Evolutionary conservation across 2,113 vertebrate genomes (phyloP), one percentile per base, ranked within the genome.

Genomic region (Chaetodon trifascialis): DNA sequence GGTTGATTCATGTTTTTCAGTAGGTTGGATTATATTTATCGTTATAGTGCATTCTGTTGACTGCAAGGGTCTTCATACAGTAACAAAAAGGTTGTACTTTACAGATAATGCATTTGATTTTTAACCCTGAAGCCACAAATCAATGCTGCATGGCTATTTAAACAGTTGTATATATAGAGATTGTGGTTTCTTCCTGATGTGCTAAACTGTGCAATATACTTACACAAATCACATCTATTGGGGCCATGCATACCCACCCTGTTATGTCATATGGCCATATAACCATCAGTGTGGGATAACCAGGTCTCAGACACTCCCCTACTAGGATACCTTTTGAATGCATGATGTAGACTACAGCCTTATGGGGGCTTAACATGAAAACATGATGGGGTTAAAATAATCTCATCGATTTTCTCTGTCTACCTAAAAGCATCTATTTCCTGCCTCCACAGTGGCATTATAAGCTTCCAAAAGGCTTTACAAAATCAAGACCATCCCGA

Each of bases 351-450:
- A 79, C 40, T 36, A 82, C 65, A 65, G 16, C 63, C 67, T 73
- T 76, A 49, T 76, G 21, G 49, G 8, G 62, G 38, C 17, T 82
- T 80, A 82, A 69, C 59, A 62, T 87, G 23, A 76, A 87, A 83
- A 82, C 16, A 5, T 66, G 0, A 64, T 44, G 54, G 72, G 52
- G 74, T 72, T 79, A 67, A 72, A 79, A 75, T 56, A 65, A 83
- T 85, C 5, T 36, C 67, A 82, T 87, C 83, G 79, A 85, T 83
- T 83, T 74, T 4, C 69, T 77, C 63, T 42, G 15, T 88, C 58
- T 23, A 73, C 73, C 67, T 58, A 74, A 71, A 71, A 60, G 42
- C 47, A 78, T 79, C n/a, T 59, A 66, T 72, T 44, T 69, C 42
- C 46, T 56, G 58, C 34, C 60, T 63, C 58, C 56, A 74, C 55